A percentile compares a stretch with the other conserved stretches of the same genome.
phyloP scores from a whole-genome alignment of 1,140 invertebrate species.

The Chrysoperla carnea region DNA sequence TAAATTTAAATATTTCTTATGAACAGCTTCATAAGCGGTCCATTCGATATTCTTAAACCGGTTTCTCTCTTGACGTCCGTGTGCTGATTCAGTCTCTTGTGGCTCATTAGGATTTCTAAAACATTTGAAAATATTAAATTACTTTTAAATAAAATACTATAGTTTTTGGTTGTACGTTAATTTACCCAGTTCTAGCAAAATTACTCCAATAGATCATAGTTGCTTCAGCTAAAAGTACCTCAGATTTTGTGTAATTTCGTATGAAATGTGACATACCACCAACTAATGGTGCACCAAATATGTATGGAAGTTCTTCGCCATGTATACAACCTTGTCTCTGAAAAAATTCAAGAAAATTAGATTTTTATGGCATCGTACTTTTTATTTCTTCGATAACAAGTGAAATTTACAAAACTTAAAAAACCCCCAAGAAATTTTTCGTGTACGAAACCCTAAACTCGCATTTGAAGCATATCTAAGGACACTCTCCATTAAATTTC shows the following conservation, averaged over 20 bases:
- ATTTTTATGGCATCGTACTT: not conserved
- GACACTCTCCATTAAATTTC: too few species aligned
- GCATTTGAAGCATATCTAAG: too few species aligned
- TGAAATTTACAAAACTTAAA: too few species aligned
- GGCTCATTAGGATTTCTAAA: constrained; percentile 77
- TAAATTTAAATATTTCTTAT: constrained; percentile 82
- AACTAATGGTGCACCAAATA: constrained; percentile 69
- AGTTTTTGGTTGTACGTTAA: not conserved
- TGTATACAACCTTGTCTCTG: constrained; percentile 76
- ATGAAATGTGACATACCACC: constrained; percentile 67
- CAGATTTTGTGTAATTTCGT: constrained; percentile 76
- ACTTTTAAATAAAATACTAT: not conserved
- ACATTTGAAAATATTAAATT: constrained; percentile 7
- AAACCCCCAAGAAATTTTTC: too few species aligned
- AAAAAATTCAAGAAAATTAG: constrained; percentile 9
- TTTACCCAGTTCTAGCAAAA: constrained; percentile 89
- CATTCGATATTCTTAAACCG: constrained; percentile 74
- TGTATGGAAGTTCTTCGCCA: constrained; percentile 82
- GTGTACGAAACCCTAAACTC: too few species aligned
- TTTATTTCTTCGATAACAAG: not conserved
- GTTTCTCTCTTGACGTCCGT: constrained; percentile 52
- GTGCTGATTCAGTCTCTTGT: constrained; percentile 43
- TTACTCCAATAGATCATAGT: constrained; percentile 94
- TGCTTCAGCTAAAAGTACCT: constrained; percentile 74
- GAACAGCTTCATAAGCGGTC: constrained; percentile 79